phyloP scores from a whole-genome alignment of 2,888 invertebrate genomes.

The Cephalotes varians region DNA sequence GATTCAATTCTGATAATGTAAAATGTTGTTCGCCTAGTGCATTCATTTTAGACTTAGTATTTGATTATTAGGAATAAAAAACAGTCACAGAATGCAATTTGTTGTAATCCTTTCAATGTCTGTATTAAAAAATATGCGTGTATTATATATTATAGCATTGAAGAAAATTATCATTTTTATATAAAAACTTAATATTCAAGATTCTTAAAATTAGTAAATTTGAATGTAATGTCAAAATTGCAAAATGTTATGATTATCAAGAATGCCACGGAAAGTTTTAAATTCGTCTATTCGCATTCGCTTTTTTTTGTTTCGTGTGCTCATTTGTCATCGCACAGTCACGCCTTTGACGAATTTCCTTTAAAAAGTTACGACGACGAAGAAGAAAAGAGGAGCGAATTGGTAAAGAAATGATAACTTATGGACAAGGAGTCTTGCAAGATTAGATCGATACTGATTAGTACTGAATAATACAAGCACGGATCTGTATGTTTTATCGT shows the following conservation, averaged over 20 bases:
- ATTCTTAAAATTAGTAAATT: not conserved
- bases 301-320: not conserved
- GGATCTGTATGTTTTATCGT: not conserved
- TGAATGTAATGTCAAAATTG: not conserved
- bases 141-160: not conserved
- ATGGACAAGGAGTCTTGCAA: constrained; percentile 65
- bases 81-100: not conserved
- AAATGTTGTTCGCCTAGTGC: not conserved
- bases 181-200: not conserved
- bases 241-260: not conserved
- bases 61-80: not conserved
- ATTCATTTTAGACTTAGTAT: not conserved
- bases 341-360: constrained; percentile 58
- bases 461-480: constrained; percentile 83
- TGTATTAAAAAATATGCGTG: not conserved
- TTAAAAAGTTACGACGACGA: constrained; percentile 48
- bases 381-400: constrained; percentile 63
- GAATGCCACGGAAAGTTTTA: not conserved
- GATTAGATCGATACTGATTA: constrained; percentile 82
- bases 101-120: not conserved
- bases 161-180: not conserved
- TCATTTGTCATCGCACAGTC: constrained; percentile 32
- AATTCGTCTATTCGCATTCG: not conserved
- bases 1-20: not conserved
- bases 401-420: no score